phyloP scores from a whole-genome alignment of 1,140 invertebrate genomes.

The Drosophila orena region DNA sequence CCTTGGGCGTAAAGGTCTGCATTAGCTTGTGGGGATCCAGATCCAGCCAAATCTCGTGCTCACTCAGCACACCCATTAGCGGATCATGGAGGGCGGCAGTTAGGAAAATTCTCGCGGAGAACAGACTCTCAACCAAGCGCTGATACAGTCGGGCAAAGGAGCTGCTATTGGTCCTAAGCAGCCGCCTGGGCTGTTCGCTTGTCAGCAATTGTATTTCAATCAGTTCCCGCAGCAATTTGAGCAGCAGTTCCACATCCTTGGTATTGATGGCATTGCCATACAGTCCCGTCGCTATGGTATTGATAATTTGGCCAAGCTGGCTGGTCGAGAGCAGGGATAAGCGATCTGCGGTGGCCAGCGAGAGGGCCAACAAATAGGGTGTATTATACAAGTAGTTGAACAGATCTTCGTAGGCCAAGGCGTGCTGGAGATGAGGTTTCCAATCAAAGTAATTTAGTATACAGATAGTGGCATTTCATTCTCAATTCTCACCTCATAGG shows the following conservation, averaged over 20 bases:
- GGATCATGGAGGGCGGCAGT: constrained; percentile 96
- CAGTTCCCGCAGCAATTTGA: constrained; percentile 92
- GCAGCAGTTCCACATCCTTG: constrained; percentile 92
- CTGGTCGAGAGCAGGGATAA: constrained; percentile 86
- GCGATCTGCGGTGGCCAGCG: constrained; percentile 92
- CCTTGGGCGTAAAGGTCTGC: constrained; percentile 85
- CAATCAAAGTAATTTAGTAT: not conserved
- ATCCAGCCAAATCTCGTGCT: constrained; percentile 96
- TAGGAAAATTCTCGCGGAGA: constrained; percentile 96
- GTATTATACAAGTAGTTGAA: constrained; percentile 91
- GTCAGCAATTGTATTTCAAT: constrained; percentile 93
- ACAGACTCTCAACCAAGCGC: constrained; percentile 95
- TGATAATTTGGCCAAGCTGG: constrained; percentile 88
- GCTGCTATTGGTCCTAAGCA: constrained; percentile 93
- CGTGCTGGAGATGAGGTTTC: constrained; percentile 86
- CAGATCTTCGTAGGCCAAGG: constrained; percentile 91
- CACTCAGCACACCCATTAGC: constrained; percentile 96
- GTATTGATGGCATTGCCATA: constrained; percentile 93
- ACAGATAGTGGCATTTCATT: not conserved
- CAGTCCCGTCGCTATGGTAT: constrained; percentile 92
- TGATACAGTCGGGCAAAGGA: constrained; percentile 96
- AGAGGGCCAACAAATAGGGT: constrained; percentile 92
- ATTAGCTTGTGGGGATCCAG: constrained; percentile 95
- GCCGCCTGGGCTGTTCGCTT: constrained; percentile 92
- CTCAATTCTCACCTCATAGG: constrained; percentile 88